phyloP scores from a whole-genome alignment of 2,888 invertebrate genomes.

The Ecliptopera silaceata region DNA sequence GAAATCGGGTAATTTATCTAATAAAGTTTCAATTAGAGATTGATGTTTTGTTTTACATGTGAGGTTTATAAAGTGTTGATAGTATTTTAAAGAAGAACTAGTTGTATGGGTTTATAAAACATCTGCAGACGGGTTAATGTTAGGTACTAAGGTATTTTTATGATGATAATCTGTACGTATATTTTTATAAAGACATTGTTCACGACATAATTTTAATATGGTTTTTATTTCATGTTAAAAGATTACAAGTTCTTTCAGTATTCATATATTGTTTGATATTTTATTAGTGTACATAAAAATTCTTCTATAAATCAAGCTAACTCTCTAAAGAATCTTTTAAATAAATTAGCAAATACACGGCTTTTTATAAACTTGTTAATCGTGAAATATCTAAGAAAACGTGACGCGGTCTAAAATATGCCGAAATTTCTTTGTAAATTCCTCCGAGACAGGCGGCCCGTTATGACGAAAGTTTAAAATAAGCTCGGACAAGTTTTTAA shows the following conservation, averaged over 20 bases:
- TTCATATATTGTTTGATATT: slow-evolving; percentile 4
- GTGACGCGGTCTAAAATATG: slow-evolving; percentile 10
- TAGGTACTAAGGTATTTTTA: slow-evolving; percentile 5
- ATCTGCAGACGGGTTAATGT: neutral
- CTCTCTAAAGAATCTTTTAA: neutral
- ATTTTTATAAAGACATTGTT: too few species aligned
- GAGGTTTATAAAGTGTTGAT: slow-evolving; percentile 31
- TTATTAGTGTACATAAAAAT: neutral
- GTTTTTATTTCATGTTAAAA: too few species aligned
- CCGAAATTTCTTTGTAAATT: slow-evolving; percentile 17
- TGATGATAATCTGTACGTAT: neutral
- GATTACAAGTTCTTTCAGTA: neutral
- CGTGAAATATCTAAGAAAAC: slow-evolving; percentile 5
- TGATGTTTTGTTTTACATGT: slow-evolving; percentile 21
- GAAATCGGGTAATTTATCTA: slow-evolving; percentile 27
- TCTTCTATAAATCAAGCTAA: slow-evolving; percentile 3
- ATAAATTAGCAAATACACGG: slow-evolving; percentile 11
- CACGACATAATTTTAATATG: slow-evolving; percentile 4
- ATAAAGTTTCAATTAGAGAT: slow-evolving; percentile 25
- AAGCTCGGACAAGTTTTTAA: slow-evolving; percentile 56
- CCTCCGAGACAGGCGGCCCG: slow-evolving; percentile 36
- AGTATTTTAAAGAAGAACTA: slow-evolving; percentile 17
- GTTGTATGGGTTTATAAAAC: neutral
- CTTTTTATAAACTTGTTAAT: slow-evolving; percentile 15
- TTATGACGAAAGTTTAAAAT: slow-evolving; percentile 65